Base-by-base conservation (phyloP, 2,888 invertebrate species). In the Drosophila mercatorum region DNA sequence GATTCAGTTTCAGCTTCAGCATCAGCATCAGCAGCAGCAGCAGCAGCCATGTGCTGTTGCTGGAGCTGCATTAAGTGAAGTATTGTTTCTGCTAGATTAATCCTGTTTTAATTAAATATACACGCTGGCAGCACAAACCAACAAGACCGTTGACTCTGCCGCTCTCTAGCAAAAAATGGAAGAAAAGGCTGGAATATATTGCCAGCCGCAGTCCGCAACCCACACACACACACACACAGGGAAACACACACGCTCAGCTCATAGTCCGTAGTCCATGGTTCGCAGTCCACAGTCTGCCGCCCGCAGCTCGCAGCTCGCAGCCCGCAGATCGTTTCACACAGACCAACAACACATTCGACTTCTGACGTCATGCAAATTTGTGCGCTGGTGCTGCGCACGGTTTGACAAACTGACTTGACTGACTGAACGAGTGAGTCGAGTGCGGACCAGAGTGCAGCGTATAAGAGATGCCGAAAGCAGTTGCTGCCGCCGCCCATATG, bases 1-100 rank as follows among this genome's bases (percentile, higher is more conserved):
- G 44, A 65, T 53, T 44, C 57, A 57, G 55, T 17, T 38, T 34
- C 52, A 52, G 17, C 22, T 6, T 1, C 70, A 70, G 43, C 77
- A 49, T 36, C 55, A 55, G 55, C 47, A 49, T 49, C 78, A 49
- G 55, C 73, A 49, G 55, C 41, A 61, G 52, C 78, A 49, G 55
- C 41, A 61, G 8, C 49, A 51, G 68, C 62, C 55, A 56, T 80
- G 62, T 67, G 78, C 65, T 66, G 57, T 47, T 68, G 69, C 68
- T 68, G 73, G 53, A 64, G 79, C 82, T 84, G 86, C 90, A 87
- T 87, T 87, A 90, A 87, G 86, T 87, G 90, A 87, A 87, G 86
- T 89, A 87, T 90, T 87, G 86, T 90, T 87, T 87, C 90, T 87
- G 86, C 90, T 87, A 87, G 86, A 87, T 87, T 87, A 87, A 87